A percentile compares a stretch with the other conserved stretches of the same genome.
These are phyloP conservation scores for Neogale vison DNA, from an alignment of 2,113 vertebrate genomes.

Conservation along the genomic window DNA sequence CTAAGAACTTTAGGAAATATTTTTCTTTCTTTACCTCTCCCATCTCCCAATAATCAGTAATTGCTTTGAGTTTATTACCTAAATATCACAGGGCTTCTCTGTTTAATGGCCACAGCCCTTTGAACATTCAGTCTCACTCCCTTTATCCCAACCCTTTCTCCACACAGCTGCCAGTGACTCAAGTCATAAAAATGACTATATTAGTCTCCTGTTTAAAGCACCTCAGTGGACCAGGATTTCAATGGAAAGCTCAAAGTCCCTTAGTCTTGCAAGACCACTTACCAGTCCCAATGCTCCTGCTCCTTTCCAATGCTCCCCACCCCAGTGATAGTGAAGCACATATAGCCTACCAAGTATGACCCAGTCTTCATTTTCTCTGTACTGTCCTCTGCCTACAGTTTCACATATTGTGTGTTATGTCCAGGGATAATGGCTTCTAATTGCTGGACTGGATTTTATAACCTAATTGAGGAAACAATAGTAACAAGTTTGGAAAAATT, in stretches of 20 bases:
- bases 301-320: neutral
- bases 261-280: neutral
- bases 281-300: neutral
- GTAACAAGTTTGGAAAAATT: neutral
- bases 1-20: neutral
- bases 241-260: neutral
- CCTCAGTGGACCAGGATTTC: neutral
- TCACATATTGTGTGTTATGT: neutral
- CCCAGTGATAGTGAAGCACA: neutral
- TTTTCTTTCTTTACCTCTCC: neutral
- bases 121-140: neutral
- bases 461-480: neutral
- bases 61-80: neutral
- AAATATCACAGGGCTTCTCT: neutral
- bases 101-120: neutral
- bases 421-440: neutral
- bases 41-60: neutral
- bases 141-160: neutral
- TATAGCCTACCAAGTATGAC: neutral
- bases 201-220: neutral
- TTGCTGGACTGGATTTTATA: conserved; percentile 10
- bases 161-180: neutral
- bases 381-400: neutral
- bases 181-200: neutral
- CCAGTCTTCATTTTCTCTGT: neutral